phyloP scores from a whole-genome alignment of 37 sponge, comb jelly and placozoan genomes.

The Cliona cf. orientalis region DNA sequence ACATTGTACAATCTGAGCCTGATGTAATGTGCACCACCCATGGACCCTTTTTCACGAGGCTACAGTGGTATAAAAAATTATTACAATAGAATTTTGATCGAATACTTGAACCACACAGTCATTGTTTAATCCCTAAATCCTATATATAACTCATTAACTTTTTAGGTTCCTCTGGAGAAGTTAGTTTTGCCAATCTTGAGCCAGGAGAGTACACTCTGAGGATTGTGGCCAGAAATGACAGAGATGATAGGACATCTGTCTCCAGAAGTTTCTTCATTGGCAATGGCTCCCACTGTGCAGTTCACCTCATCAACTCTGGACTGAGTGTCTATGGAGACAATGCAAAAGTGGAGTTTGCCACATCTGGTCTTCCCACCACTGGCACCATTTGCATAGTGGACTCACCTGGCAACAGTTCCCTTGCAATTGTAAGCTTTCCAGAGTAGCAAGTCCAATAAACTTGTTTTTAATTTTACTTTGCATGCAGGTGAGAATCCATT shows the following conservation, averaged over 20 bases:
- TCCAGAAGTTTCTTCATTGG: background rate
- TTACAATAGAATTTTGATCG: no score
- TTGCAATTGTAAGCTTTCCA: no score
- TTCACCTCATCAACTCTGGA: background rate
- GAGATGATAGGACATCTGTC: background rate
- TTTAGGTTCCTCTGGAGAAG: background rate
- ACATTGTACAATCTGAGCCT: no score
- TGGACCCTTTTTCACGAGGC: no score
- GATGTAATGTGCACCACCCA: no score
- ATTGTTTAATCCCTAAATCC: no score
- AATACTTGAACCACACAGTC: no score
- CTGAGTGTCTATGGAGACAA: background rate
- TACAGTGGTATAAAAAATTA: no score
- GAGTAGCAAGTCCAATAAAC: no score
- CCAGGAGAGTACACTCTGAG: background rate
- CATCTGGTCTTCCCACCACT: background rate
- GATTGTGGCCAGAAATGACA: background rate
- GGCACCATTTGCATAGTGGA: no score
- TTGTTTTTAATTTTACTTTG: background rate
- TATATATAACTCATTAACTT: no score
- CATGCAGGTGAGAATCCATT: background rate
- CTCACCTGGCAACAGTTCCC: no score
- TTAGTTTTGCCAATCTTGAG: background rate
- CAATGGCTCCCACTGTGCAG: background rate
- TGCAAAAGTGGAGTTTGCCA: background rate